Percentiles rank a stretch among this genome's conserved stretches.
Conservation (phyloP, 2,888 invertebrate species). For the Muscina levida region DNA sequence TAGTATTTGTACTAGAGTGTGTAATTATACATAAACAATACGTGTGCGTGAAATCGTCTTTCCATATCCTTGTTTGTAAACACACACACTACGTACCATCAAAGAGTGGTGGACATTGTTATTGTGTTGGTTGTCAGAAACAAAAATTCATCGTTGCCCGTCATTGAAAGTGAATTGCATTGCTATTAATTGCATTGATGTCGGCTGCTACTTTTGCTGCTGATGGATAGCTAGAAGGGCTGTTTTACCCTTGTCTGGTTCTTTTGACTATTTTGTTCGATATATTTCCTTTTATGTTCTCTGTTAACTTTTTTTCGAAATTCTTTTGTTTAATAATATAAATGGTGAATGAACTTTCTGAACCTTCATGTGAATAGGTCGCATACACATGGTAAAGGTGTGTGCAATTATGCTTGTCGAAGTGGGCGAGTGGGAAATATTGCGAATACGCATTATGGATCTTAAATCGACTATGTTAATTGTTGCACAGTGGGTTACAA, state of each 20-base stretch:
- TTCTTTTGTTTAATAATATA: conserved; percentile 47
- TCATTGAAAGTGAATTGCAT: conserved; percentile 61
- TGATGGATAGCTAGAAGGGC: conserved; percentile 32
- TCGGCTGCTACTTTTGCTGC: conserved; percentile 14
- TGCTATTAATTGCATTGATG: conserved; percentile 59
- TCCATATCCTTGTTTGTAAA: neutral
- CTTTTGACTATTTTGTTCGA: conserved; percentile 43
- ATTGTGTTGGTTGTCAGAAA: neutral
- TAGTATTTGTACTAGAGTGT: neutral
- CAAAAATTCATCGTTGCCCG: conserved; percentile 10
- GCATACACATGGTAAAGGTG: too few relatives aligned
- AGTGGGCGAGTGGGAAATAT: too few relatives aligned
- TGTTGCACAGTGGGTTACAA: too few relatives aligned
- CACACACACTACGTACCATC: neutral
- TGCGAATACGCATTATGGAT: too few relatives aligned
- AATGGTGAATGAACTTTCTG: conserved; percentile 54
- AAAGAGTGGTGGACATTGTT: neutral
- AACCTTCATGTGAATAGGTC: conserved; percentile 48
- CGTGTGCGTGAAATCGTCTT: neutral
- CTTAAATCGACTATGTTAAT: too few relatives aligned
- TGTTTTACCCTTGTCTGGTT: conserved; percentile 40
- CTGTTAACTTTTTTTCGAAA: conserved; percentile 12
- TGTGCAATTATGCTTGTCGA: too few relatives aligned
- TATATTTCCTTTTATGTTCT: conserved; percentile 31
- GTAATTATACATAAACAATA: too few relatives aligned